Base-by-base conservation (phyloP, 2,888 invertebrate species). In the Drosophila rubida region DNA sequence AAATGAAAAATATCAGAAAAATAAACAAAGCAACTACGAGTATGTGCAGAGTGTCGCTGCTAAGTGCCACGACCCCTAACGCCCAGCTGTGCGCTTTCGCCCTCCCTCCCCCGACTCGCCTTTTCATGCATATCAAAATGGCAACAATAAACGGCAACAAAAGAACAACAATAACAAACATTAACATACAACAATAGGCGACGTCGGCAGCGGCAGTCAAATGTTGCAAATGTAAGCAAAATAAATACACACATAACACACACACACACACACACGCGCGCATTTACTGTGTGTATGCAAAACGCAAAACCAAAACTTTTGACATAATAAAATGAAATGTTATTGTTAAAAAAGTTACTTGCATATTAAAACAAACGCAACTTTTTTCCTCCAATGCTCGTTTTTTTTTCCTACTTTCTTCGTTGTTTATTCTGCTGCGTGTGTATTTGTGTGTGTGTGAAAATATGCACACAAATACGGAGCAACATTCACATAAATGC, bases 311-410 rank as follows among this genome's bases (percentile, higher is more conserved):
- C 82, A 83, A 83, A 83, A 84, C 84, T 85, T 85, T 85, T 85
- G 88, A 88, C 88, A 85, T 85, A 85, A 85, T 85, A 85, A 85
- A 85, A 85, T 88, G 87, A 86, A 85, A 85, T 85, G 84, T 88
- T 85, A 88, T 85, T 85, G 88, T 88, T 86, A 80, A 84, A 88
- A 82, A 84, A 84, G 82, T 87, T 83, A 85, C 82, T 83, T 85
- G 82, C 82, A 83, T 83, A 83, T 83, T 83, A 83, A 83, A 83
- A 87, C 82, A 83, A 83, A 83, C 87, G 82, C 77, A 83, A 87
- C 82, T 85, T 83, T 71, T 70, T 50, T 60, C 66, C 62, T 66
- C 55, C 5, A 32, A 11, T 32, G 42, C 27, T 27, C 19, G 27
- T 27, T 42, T 42, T 53, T 42, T 42, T 53, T 19, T 23, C 32